Evolutionary conservation across 2,888 invertebrate genomes (phyloP), one percentile per base, ranked within the genome.

Genomic region (Drosophila aldrichi): DNA sequence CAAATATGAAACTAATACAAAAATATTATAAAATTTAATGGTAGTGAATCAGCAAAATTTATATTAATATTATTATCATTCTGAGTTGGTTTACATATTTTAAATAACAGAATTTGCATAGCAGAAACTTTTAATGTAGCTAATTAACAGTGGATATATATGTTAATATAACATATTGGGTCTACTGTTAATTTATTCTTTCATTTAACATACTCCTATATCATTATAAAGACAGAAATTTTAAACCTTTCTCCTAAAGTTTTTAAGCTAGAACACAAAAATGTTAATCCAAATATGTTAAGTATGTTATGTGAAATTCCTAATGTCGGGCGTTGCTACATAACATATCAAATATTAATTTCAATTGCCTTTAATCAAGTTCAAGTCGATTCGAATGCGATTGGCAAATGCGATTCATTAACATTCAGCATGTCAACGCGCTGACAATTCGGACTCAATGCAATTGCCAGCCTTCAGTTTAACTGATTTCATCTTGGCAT

Each of bases 401-500:
- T 63, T 61, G 66, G 34, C 61, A 75, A 73, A 48, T 72, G 32
- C 36, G 52, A 70, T 67, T 69, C 75, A 84, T 83, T 79, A 82
- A 75, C 67, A 88, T 88, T 85, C 83, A 88, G 62, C 71, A 79
- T 87, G 82, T 84, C 84, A 82, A 83, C 80, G 81, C 73, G 32
- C 61, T 74, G 76, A 65, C 75, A 78, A 79, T 74, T 75, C 69
- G 58, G 61, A 74, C 77, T 69, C 73, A 73, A 76, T 79, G 77
- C 86, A 76, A 73, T 85, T 70, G 71, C 48, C 43, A 70, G 81
- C 87, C 87, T 86, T 83, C 77, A 55, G 25, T 43, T 67, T 65
- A 77, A 79, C 86, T 73, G 79, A 86, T 81, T 88, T 83, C 81
- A 88, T 83, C 88, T 83, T 79, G 82, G 73, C 64, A 88, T 74